Evolutionary conservation across 1,140 invertebrate species (phyloP).

Genomic region (Anadara kagoshimensis): DNA sequence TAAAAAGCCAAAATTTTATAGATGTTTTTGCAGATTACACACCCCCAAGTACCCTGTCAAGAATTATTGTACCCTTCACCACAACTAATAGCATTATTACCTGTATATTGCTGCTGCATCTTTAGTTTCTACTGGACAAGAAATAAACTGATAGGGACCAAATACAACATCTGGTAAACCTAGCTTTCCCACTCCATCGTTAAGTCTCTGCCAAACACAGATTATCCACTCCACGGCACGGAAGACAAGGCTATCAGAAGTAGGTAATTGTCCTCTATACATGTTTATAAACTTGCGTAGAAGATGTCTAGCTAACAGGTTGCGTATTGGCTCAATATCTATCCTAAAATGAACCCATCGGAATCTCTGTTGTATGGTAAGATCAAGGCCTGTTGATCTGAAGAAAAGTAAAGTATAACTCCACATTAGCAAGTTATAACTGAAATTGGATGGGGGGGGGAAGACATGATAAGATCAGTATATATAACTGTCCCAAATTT

Average conservation of each 20-base stretch:
- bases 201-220: conserved; percentile 70
- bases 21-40: too few relatives aligned
- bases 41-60: too few relatives aligned
- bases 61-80: too few relatives aligned
- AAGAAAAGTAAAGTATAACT: background rate
- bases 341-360: conserved; percentile 71
- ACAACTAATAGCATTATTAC: conserved; percentile 56
- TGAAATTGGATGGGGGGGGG: too few relatives aligned
- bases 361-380: conserved; percentile 68
- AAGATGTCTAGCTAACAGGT: conserved; percentile 66
- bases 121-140: conserved; percentile 66
- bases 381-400: conserved; percentile 68
- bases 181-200: conserved; percentile 69
- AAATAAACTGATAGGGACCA: conserved; percentile 68
- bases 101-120: conserved; percentile 59
- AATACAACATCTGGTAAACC: conserved; percentile 66
- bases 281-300: conserved; percentile 59
- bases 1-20: too few relatives aligned
- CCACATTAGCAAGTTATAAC: too few relatives aligned
- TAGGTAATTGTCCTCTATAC: conserved; percentile 57
- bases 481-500: too few relatives aligned
- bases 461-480: too few relatives aligned
- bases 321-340: conserved; percentile 66
- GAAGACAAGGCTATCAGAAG: conserved; percentile 56
- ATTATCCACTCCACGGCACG: conserved; percentile 69